Conservation (phyloP, 2,888 invertebrate species). For the Himalopsyche japonica region DNA sequence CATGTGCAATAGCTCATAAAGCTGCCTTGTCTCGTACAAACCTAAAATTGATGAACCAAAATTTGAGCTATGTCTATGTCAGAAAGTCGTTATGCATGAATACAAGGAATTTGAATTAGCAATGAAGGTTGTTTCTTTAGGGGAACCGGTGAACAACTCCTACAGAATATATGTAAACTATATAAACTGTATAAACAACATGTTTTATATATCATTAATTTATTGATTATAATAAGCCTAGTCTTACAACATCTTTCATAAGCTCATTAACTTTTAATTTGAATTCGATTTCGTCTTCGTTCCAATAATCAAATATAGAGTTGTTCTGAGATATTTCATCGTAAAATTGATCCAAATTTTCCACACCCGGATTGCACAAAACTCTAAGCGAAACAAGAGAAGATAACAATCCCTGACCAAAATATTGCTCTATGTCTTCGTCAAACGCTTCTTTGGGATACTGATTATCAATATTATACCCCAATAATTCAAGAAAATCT, state of each 20-base stretch:
- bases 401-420: slow-evolving; percentile 23
- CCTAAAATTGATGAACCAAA: no score
- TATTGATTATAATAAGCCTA: neutral
- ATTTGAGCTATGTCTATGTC: no score
- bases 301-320: slow-evolving; percentile 31
- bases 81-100: no score
- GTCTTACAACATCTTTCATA: slow-evolving; percentile 11
- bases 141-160: no score
- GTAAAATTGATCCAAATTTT: slow-evolving; percentile 17
- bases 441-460: slow-evolving; percentile 23
- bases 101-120: no score
- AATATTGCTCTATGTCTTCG: slow-evolving; percentile 12
- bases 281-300: slow-evolving; percentile 28
- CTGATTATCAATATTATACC: slow-evolving; percentile 4
- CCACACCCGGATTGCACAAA: slow-evolving; percentile 22
- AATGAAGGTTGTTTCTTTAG: no score
- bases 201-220: no score
- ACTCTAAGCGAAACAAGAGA: slow-evolving; percentile 21
- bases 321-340: neutral
- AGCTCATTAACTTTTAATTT: slow-evolving; percentile 22
- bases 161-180: no score
- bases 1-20: no score
- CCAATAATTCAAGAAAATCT: slow-evolving; percentile 8
- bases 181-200: no score
- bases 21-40: no score